These are phyloP conservation scores for Bettongia penicillata DNA, from an alignment of 2,113 vertebrate genomes.

Conservation along the genomic window DNA sequence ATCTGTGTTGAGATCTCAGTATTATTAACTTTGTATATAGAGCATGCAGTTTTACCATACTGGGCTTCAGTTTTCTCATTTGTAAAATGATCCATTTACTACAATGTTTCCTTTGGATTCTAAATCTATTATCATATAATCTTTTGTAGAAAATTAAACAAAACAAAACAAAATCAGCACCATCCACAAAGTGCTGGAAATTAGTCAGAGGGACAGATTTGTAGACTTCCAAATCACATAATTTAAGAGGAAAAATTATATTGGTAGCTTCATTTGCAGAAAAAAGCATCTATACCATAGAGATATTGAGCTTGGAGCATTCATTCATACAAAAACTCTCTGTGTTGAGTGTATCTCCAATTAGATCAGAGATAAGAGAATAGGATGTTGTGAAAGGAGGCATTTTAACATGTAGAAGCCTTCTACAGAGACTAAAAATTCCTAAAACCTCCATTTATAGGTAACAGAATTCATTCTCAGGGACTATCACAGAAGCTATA, in stretches of 20 bases:
- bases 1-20: not conserved
- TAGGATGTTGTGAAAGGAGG: conserved; percentile 34
- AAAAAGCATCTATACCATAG: conserved; percentile 40
- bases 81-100: not conserved
- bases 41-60: not conserved
- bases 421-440: conserved; percentile 68
- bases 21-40: not conserved
- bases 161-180: not conserved
- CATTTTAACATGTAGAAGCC: conserved; percentile 62
- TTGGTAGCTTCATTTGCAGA: conserved; percentile 42
- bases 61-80: not conserved
- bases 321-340: conserved; percentile 25
- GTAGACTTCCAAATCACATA: conserved; percentile 21
- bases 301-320: not conserved
- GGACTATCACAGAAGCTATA: conserved; percentile 49
- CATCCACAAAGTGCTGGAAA: not conserved
- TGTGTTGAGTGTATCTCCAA: conserved; percentile 56
- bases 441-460: conserved; percentile 62
- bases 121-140: not conserved
- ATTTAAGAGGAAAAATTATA: conserved; percentile 59
- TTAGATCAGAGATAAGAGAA: conserved; percentile 62
- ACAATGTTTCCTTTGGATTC: not conserved
- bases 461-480: conserved; percentile 70
- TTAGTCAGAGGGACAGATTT: conserved; percentile 2
- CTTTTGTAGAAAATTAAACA: not conserved